Percentiles rank a stretch among this genome's conserved stretches.
phyloP scores from a whole-genome alignment of 2,797 vertebrate genomes.

The Myotis myotis region DNA sequence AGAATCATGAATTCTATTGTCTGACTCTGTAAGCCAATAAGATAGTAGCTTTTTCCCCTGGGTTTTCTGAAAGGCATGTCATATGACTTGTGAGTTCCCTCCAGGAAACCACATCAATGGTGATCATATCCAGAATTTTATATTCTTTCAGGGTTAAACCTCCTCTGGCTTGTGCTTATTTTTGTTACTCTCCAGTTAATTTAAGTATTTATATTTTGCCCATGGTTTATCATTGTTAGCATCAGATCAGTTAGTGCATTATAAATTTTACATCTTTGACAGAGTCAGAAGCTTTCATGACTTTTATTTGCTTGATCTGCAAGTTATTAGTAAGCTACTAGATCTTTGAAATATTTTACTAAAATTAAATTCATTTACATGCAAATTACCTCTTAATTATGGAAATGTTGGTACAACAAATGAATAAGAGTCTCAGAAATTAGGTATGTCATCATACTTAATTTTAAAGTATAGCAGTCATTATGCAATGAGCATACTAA shows the following conservation, averaged over 20 bases:
- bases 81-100: not conserved
- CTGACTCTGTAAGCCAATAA: not conserved
- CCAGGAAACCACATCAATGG: not conserved
- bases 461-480: not conserved
- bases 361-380: conserved; percentile 55
- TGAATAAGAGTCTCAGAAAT: conserved; percentile 35
- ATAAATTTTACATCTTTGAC: not conserved
- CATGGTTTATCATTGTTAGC: not conserved
- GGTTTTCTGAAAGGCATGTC: not conserved
- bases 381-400: conserved; percentile 56
- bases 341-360: conserved; percentile 32
- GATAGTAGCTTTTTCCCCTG: not conserved
- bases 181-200: not conserved
- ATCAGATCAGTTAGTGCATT: not conserved
- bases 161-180: not conserved
- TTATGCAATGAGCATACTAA: not conserved
- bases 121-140: not conserved
- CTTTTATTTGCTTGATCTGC: conserved; percentile 42
- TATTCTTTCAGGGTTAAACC: not conserved
- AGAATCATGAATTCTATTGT: not conserved
- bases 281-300: not conserved
- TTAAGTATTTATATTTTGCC: not conserved
- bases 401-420: conserved; percentile 54
- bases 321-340: conserved; percentile 43
- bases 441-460: not conserved